Evolutionary conservation across 2,113 vertebrate species (phyloP).

Genomic region (Lucifuga dentata): DNA sequence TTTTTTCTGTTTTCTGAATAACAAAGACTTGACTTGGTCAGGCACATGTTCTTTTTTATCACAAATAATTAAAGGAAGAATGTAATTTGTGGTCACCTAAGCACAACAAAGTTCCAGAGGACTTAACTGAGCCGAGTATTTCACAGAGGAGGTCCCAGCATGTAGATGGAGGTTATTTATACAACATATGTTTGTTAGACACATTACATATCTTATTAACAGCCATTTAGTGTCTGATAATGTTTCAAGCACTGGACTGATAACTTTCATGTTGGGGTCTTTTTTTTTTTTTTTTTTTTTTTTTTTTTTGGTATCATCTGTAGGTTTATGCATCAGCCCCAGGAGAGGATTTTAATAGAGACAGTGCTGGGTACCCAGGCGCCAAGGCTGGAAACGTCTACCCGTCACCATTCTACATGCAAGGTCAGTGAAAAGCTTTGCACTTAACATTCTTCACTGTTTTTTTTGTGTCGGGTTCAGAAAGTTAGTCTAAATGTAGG

Average conservation of each 20-base stretch:
- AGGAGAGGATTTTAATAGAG: slow-evolving; percentile 92
- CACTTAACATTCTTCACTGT: background rate
- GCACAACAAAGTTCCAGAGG: background rate
- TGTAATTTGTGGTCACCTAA: background rate
- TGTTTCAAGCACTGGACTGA: slow-evolving; percentile 1
- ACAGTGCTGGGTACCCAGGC: slow-evolving; percentile 85
- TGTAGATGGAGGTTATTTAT: background rate
- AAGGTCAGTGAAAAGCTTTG: slow-evolving; percentile 82
- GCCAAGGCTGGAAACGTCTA: slow-evolving; percentile 89
- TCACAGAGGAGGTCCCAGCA: background rate
- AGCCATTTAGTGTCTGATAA: background rate
- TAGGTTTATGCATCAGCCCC: slow-evolving; percentile 93
- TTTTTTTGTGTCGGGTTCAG: slow-evolving; percentile 29
- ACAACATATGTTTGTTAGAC: background rate
- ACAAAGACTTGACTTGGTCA: background rate
- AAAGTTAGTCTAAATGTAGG: slow-evolving; percentile 10
- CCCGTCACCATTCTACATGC: slow-evolving; percentile 89
- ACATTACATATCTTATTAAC: background rate
- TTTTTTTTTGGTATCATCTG: background rate
- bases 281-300: no score
- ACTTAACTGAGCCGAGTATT: background rate
- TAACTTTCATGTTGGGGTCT: no score
- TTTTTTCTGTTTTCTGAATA: background rate
- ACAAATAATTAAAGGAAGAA: no score
- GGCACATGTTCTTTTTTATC: background rate